A percentile compares a stretch with the other conserved stretches of the same genome.
Conservation (phyloP, 1,140 invertebrate genomes). For the Contarinia nasturtii region DNA sequence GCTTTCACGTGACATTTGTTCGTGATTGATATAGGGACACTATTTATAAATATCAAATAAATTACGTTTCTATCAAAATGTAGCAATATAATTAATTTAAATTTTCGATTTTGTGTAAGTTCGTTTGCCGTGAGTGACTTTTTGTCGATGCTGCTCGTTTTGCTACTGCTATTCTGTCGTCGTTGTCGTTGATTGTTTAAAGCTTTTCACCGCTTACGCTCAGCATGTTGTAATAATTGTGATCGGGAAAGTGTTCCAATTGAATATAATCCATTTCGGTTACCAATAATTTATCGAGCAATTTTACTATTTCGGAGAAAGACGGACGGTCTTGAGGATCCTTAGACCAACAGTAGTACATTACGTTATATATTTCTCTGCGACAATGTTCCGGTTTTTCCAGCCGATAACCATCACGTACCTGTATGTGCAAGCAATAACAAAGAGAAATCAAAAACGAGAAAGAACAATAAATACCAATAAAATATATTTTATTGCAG, state of each 20-base stretch:
- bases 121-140: too few species aligned
- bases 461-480: too few species aligned
- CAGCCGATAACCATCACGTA: constrained; percentile 61
- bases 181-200: constrained; percentile 19
- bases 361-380: constrained; percentile 77
- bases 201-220: constrained; percentile 70
- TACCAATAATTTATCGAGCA: constrained; percentile 62
- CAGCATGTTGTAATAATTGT: constrained; percentile 82
- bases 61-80: too few species aligned
- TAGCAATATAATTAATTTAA: too few species aligned
- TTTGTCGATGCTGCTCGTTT: too few species aligned
- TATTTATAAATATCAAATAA: too few species aligned
- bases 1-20: too few species aligned
- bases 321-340: constrained; percentile 55
- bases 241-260: constrained; percentile 78
- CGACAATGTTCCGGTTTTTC: constrained; percentile 80
- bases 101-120: too few species aligned
- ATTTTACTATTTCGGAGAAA: constrained; percentile 56
- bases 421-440: constrained; percentile 30
- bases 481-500: too few species aligned
- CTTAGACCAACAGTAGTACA: constrained; percentile 86
- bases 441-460: not conserved
- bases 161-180: too few species aligned
- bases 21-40: too few species aligned
- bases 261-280: constrained; percentile 87